phyloP scores from a whole-genome alignment of 2,797 vertebrate genomes.

The Oreortyx pictus region DNA sequence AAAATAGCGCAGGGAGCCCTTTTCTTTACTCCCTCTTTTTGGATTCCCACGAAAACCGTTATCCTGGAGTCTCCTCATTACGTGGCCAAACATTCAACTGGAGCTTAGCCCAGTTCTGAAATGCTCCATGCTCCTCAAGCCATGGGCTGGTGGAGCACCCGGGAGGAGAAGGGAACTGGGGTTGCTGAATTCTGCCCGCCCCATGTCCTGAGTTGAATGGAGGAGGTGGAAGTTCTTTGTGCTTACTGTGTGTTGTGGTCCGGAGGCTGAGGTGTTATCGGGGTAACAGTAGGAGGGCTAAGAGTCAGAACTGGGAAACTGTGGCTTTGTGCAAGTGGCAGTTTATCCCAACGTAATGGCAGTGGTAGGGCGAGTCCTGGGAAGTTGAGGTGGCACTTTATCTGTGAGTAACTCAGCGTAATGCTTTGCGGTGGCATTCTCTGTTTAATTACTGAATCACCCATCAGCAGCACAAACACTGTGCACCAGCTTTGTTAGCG shows the following conservation, averaged over 20 bases:
- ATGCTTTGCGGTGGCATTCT: not conserved
- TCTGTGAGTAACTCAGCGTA: not conserved
- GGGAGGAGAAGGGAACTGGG: not conserved
- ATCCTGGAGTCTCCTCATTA: slow-evolving; percentile 63
- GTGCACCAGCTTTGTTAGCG: not conserved
- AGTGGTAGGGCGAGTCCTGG: not conserved
- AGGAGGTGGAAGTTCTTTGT: not conserved
- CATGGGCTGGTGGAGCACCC: not conserved
- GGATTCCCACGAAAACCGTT: slow-evolving; percentile 78
- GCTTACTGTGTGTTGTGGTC: not conserved
- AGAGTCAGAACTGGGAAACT: not conserved
- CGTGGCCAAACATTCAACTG: slow-evolving; percentile 69
- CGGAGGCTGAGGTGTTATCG: not conserved
- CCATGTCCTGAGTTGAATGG: not conserved
- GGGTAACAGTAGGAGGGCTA: not conserved
- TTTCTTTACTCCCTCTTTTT: slow-evolving; percentile 42
- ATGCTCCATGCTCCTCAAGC: slow-evolving; percentile 22
- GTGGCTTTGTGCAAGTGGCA: slow-evolving; percentile 30
- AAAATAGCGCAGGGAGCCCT: slow-evolving; percentile 75
- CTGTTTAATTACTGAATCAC: slow-evolving; percentile 35
- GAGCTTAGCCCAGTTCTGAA: slow-evolving; percentile 71
- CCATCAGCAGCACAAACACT: not conserved
- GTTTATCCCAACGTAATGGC: not conserved
- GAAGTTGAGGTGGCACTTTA: not conserved
- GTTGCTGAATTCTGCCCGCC: not conserved